Base-by-base conservation (phyloP, 1,140 invertebrate genomes). In the Galendromus occidentalis region DNA sequence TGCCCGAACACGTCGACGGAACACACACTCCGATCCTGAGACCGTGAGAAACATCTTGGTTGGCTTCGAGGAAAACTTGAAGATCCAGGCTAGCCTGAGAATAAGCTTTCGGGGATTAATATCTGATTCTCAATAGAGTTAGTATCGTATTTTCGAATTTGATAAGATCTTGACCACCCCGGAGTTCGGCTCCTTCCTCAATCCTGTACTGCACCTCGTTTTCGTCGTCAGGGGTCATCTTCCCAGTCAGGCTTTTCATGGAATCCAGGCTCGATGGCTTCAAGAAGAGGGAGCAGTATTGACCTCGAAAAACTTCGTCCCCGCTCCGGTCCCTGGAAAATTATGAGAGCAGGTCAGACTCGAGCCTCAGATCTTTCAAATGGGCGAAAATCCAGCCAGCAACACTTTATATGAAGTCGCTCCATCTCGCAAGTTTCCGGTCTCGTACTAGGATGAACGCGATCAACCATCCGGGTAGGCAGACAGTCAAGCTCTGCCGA, bases 11-110 rank as follows among this genome's bases (percentile, higher is more conserved):
- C 25, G 51, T 59, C 1, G 51, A 59, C n/a, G 51, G 51, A 17
- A 59, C 51, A 22, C 51, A 59, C 17, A 59, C 51, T 14, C 51
- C 51, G 22, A 59, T 59, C 17, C 51, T 25, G 33, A 59, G 51
- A 20, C 51, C 51, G 33, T 59, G 51, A 5, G 51, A 59, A 17
- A 59, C 22, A 9, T 59, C 51, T 59, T 59, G 14, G 25, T 59
- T 59, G 4, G 51, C 25, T 59, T 59, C 51, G 25, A 59, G 14
- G 20, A 59, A 59, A 25, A 59, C 51, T 33, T 59, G 51, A 17
- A 59, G 22, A 25, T 59, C 51, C 51, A 59, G 51, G 25, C 17
- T 5, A 17, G 22, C 17, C 51, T 59, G 45, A 59, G 25, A 20
- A 25, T 2, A 39, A 39, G 9, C 9, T 6, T 39, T 39, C n/a